phyloP scores from a whole-genome alignment of 2,888 invertebrate species.

The Epistrophella euchroma region DNA sequence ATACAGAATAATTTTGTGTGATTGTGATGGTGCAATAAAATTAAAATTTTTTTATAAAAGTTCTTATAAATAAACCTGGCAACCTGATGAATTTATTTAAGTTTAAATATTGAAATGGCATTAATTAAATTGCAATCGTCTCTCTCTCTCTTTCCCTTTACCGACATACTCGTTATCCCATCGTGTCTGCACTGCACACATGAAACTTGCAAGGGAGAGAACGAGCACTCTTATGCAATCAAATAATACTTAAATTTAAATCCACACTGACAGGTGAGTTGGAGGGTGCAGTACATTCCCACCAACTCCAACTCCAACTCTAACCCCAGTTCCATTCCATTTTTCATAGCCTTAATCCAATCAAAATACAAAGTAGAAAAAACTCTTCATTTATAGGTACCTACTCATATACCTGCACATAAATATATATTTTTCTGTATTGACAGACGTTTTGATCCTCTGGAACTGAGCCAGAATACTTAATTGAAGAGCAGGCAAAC shows the following conservation, averaged over 20 bases:
- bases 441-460: slow-evolving; percentile 70
- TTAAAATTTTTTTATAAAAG: too few relatives aligned
- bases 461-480: slow-evolving; percentile 70
- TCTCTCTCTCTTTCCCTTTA: not conserved
- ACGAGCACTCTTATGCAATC: slow-evolving; percentile 45
- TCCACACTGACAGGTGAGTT: slow-evolving; percentile 69
- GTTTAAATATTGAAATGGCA: slow-evolving; percentile 57
- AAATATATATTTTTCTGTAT: slow-evolving; percentile 39
- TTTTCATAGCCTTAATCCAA: slow-evolving; percentile 50
- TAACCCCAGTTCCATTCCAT: not conserved
- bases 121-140: slow-evolving; percentile 68
- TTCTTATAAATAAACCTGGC: slow-evolving; percentile 7
- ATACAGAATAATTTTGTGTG: too few relatives aligned
- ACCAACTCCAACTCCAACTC: not conserved
- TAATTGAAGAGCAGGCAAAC: slow-evolving; percentile 40
- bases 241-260: slow-evolving; percentile 70
- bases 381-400: slow-evolving; percentile 1
- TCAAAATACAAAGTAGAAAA: slow-evolving; percentile 46
- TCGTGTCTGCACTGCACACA: not conserved
- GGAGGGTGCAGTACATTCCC: not conserved
- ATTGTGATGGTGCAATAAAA: too few relatives aligned
- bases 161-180: slow-evolving; percentile 17
- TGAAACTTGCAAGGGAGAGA: not conserved
- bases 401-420: not conserved
- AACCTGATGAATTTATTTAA: slow-evolving; percentile 45